A percentile compares a stretch with the other conserved stretches of the same genome.
Conservation (phyloP, 1,140 invertebrate genomes). For the Reticulitermes speratus region DNA sequence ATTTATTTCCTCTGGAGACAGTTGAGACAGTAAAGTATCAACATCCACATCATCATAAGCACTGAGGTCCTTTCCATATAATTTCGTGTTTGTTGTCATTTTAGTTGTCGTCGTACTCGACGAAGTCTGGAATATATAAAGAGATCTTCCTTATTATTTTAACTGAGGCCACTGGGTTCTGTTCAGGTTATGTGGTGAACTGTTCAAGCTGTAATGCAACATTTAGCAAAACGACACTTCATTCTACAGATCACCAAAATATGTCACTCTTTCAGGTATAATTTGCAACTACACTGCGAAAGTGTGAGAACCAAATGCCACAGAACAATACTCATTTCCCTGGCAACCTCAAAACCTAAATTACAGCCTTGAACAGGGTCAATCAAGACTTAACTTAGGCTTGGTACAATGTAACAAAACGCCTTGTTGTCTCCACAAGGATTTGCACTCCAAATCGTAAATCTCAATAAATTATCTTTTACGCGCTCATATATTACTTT, state of each 20-base stretch:
- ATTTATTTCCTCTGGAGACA: conserved; percentile 94
- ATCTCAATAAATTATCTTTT: too few species aligned
- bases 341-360: conserved; percentile 11
- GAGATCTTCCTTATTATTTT: neutral
- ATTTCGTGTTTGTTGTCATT: conserved; percentile 82
- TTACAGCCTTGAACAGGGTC: neutral
- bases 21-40: conserved; percentile 90
- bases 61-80: conserved; percentile 90
- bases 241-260: neutral
- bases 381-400: too few species aligned
- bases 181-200: neutral
- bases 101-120: conserved; percentile 77
- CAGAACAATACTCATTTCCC: neutral
- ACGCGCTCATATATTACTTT: too few species aligned
- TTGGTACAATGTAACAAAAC: too few species aligned
- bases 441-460: too few species aligned
- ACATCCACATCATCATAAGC: conserved; percentile 96
- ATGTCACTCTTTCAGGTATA: neutral
- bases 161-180: neutral
- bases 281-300: neutral
- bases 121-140: conserved; percentile 51
- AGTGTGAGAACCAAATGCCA: neutral
- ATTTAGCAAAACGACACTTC: neutral
- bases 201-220: neutral
- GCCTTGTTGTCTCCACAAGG: too few species aligned